A percentile compares a stretch with the other conserved stretches of the same genome.
phyloP scores from a whole-genome alignment of 53 echinoderm and acorn worm genomes.

The Mesocentrotus franciscanus region DNA sequence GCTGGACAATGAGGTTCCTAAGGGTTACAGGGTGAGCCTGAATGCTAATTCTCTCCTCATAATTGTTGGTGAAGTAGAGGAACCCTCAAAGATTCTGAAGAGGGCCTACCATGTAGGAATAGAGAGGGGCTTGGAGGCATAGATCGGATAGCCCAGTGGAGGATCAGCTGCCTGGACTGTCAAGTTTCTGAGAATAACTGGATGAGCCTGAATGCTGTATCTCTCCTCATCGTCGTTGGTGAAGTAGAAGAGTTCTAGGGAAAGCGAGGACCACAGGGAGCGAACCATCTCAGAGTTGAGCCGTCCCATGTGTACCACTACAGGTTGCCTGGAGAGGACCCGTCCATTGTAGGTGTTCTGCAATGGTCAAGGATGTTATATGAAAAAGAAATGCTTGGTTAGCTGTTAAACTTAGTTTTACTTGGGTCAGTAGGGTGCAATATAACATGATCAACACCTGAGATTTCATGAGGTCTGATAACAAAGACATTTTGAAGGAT shows the following conservation, averaged over 20 bases:
- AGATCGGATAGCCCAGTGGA: constrained; percentile 96
- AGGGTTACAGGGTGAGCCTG: not conserved
- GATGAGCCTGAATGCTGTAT: constrained; percentile 97
- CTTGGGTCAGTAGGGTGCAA: not conserved
- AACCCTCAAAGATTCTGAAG: not conserved
- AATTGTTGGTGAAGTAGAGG: not conserved
- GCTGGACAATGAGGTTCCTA: constrained; percentile 62
- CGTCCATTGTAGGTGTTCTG: constrained; percentile 86
- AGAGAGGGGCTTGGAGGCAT: constrained; percentile 84
- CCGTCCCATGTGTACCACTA: constrained; percentile 88
- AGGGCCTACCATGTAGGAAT: constrained; percentile 67
- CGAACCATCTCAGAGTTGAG: constrained; percentile 92
- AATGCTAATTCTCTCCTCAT: not conserved
- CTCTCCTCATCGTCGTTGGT: constrained; percentile 99
- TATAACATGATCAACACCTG: not conserved
- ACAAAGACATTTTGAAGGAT: too few relatives aligned
- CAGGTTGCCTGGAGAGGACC: constrained; percentile 83
- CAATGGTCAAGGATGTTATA: not conserved
- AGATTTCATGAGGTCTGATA: not conserved
- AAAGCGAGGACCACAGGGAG: constrained; percentile 88
- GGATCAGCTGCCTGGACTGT: constrained; percentile 96
- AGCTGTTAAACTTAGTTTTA: not conserved
- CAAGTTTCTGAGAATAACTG: constrained; percentile 86
- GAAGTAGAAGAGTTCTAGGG: constrained; percentile 93
- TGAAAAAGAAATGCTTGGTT: not conserved